Base-by-base conservation (phyloP, 2,113 vertebrate genomes). In the Paraplagusia blochii region DNA sequence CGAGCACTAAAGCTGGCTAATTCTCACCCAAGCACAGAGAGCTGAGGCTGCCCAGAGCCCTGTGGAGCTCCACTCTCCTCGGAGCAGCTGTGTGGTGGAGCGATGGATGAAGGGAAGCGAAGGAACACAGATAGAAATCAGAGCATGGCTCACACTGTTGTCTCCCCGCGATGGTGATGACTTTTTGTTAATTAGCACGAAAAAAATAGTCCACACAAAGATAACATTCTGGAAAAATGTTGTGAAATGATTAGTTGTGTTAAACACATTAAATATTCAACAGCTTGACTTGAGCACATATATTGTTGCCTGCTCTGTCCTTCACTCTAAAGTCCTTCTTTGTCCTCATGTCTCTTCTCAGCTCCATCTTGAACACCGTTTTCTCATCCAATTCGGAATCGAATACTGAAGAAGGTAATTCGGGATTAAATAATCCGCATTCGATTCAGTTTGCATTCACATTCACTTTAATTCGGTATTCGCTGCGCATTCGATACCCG, bases 21-120 rank as follows among this genome's bases (percentile, higher is more conserved):
- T 86, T 85, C 87, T 84, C 80, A 82, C 85, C 80, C 82, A 78
- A 77, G 83, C 84, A 77, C 81, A 83, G 62, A 54, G 69, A 77
- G 81, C 70, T 75, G 64, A 83, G 69, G 72, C 77, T 70, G 74
- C 64, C 64, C 72, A 70, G 87, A 85, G 83, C 82, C 77, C 69
- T 9, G 35, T 42, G 18, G 78, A 77, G 74, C 81, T 67, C 36
- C 66, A 42, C 53, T 58, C 72, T 79, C 65, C 81, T 77, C 76
- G 47, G 67, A 81, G 85, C 87, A 87, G 85, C 87, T 88, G 85
- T 72, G 77, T 38, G 63, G 53, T 56, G 73, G 77, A 63, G 63
- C 33, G 34, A 11, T 51, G 67, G 63, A 67, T 63, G 72, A 68
- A 39, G 7, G 69, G 67, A 54, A 40, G 16, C 39, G 1, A 35